A percentile compares a stretch with the other conserved stretches of the same genome.
Conservation (phyloP, 2,888 invertebrate genomes). For the Morinoia aosen region DNA sequence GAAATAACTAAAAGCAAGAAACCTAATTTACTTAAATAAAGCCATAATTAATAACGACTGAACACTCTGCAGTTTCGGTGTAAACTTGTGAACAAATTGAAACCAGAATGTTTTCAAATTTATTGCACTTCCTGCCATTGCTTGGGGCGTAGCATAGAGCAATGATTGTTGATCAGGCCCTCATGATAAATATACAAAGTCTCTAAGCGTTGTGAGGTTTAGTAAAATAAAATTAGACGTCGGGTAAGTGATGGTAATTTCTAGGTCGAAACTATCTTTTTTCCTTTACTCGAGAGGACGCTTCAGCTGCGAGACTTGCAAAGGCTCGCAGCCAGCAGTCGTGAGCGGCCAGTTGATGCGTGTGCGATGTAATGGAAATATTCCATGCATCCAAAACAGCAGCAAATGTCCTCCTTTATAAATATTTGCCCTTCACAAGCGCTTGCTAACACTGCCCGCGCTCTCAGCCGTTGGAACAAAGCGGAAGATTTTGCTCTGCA, state of each 20-base stretch:
- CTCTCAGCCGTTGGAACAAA: background rate
- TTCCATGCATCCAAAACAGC: background rate
- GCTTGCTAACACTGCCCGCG: background rate
- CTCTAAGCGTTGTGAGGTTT: background rate
- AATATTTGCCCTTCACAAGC: background rate
- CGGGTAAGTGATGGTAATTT: background rate
- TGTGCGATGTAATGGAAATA: background rate
- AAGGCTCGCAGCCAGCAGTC: background rate
- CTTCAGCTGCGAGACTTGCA: background rate
- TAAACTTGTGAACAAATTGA: background rate
- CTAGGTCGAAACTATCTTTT: background rate
- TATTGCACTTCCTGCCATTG: background rate
- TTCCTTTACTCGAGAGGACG: background rate
- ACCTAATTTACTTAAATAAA: background rate
- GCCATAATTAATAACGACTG: background rate
- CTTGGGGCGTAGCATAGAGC: too few species aligned
- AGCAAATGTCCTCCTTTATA: background rate
- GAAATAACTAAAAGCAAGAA: background rate
- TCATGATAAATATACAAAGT: too few species aligned
- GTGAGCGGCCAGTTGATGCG: background rate
- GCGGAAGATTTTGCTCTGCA: background rate
- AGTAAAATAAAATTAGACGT: background rate
- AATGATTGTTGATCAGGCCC: too few species aligned
- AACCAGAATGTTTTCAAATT: background rate
- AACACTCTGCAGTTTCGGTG: background rate